Evolutionary conservation across 2,797 vertebrate species (phyloP).

Genomic region (Ispidina lecontei): DNA sequence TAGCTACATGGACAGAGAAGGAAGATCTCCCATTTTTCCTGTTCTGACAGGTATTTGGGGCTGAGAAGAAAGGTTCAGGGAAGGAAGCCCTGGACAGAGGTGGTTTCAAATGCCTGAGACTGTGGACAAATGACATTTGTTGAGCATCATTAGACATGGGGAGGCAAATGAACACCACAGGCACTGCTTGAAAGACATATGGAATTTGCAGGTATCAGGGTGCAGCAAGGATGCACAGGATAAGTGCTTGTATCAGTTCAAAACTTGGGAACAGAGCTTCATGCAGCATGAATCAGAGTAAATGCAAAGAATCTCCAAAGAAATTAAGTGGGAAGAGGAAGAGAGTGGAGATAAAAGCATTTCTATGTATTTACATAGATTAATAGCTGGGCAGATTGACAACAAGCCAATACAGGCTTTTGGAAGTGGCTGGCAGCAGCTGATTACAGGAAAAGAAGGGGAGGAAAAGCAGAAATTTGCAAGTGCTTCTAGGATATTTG

Average conservation of each 20-base stretch:
- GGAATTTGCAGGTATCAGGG: not conserved
- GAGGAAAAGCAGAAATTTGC: not conserved
- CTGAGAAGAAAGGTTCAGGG: not conserved
- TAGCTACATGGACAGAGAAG: not conserved
- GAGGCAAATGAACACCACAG: not conserved
- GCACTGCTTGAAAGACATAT: not conserved
- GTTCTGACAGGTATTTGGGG: not conserved
- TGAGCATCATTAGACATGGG: not conserved
- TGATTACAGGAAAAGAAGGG: constrained; percentile 12
- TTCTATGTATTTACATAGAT: constrained; percentile 45
- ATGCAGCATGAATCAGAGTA: not conserved
- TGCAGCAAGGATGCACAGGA: not conserved
- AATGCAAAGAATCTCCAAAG: not conserved
- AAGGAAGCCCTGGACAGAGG: not conserved
- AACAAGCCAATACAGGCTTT: constrained; percentile 9
- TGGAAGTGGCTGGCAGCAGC: not conserved
- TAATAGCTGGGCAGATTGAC: constrained; percentile 13
- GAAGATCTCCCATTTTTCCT: not conserved
- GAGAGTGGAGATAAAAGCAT: constrained; percentile 3
- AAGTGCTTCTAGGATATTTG: not conserved
- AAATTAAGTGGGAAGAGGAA: not conserved
- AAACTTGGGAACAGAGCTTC: not conserved
- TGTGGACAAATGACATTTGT: not conserved
- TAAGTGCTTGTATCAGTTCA: not conserved
- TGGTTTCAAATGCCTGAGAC: not conserved